phyloP scores from a whole-genome alignment of 92 coral and sea anemone species.

The Heliopora coerulea region DNA sequence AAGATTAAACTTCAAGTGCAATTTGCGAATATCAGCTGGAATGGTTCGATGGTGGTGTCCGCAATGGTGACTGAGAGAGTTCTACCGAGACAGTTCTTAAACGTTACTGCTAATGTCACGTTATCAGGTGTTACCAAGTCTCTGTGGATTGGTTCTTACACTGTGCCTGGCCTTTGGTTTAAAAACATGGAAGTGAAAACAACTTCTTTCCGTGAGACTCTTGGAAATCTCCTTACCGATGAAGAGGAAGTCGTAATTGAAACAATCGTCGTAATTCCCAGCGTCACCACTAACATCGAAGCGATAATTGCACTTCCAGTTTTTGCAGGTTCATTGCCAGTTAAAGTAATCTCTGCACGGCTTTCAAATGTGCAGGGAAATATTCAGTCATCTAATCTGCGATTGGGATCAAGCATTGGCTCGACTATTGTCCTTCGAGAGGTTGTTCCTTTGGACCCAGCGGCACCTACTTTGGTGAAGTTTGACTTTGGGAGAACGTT shows the following conservation, averaged over 20 bases:
- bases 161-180: slow-evolving; percentile 44
- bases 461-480: slow-evolving; percentile 52
- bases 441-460: slow-evolving; percentile 30
- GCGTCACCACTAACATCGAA: slow-evolving; percentile 62
- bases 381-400: slow-evolving; percentile 46
- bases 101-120: slow-evolving; percentile 57
- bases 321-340: slow-evolving; percentile 56
- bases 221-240: slow-evolving; percentile 51
- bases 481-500: slow-evolving; percentile 57
- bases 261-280: slow-evolving; percentile 62
- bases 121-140: slow-evolving; percentile 28
- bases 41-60: slow-evolving; percentile 41
- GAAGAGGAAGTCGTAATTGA: slow-evolving; percentile 61
- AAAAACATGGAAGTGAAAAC: slow-evolving; percentile 27
- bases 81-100: slow-evolving; percentile 56
- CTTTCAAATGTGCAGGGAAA: slow-evolving; percentile 52
- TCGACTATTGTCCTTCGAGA: slow-evolving; percentile 15
- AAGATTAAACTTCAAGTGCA: background rate
- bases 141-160: slow-evolving; percentile 54
- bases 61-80: slow-evolving; percentile 51
- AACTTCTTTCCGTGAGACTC: slow-evolving; percentile 63
- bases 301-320: slow-evolving; percentile 55
- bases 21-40: slow-evolving; percentile 71
- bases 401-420: slow-evolving; percentile 42
- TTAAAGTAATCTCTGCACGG: slow-evolving; percentile 55